Base-by-base conservation (phyloP, 2,888 invertebrate genomes). In the Phoenoteleia sp. region DNA sequence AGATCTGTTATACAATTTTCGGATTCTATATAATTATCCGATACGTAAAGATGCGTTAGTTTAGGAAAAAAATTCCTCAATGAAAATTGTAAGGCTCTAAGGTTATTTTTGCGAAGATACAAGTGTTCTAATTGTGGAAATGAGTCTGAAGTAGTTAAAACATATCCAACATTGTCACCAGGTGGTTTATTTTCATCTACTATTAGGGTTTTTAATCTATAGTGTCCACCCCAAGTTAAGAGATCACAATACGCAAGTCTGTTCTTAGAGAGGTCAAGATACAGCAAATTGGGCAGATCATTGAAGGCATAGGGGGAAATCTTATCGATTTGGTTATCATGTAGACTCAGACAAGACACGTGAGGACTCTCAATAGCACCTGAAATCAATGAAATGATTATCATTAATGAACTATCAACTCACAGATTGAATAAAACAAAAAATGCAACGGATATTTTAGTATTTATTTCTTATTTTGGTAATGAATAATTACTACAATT, bases 221-320 rank as follows among this genome's bases (percentile, higher is more conserved):
- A 86, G 21, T 88, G 85, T 25, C 86, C 82, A 4, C 90, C 90
- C 25, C 91, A 90, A 13, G 87, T 88, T 17, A 90, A 72, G 1
- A 91, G 74, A 66, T 90, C 88, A 33, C 91, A 91, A 21, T 87
- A 86, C 52, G 90, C 87, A n/a, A 91, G 87, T 4, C 89, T 83
- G 77, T 92, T 92, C n/a, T 87, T 84, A 0, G 91, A 90, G 11
- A 92, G 79, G 76, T 90, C 91, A 21, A 92, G 88, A 56, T 90
- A 91, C n/a, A 82, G 80, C 0, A 92, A 76, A 86, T 89, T 89
- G 2, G 90, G 88, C n/a, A 91, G 3, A 13, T 77, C 82, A 15
- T 88, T 87, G 81, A 91, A 91, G 0, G 88, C 87, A 9, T 88
- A 87, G 3, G 79, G 60, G 1, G 84, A 58, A 5, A 91, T 84